Base-by-base conservation (phyloP, 2,113 vertebrate species). In the Fregata magnificens region DNA sequence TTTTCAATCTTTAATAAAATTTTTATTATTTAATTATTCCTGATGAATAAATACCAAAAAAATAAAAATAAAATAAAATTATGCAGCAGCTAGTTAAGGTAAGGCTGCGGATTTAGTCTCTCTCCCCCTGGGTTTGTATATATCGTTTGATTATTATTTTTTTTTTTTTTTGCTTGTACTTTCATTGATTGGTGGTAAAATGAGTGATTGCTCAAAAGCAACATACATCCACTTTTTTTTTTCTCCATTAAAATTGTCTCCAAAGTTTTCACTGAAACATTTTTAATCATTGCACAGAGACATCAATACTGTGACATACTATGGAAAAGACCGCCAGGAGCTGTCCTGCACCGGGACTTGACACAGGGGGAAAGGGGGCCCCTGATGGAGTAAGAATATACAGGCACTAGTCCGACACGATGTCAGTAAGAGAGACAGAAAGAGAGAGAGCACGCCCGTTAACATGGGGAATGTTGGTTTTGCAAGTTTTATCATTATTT, bases 11-110 rank as follows among this genome's bases (percentile, higher is more conserved):
- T 98, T 98, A 98, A 99, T 99, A 99, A 99, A 99, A 98, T 96
- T 98, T 98, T 98, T 94, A 93, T 98, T 98, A 98, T 98, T 98
- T 98, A 97, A 98, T 98, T 97, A 93, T 96, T 99, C 98, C 98
- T 98, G 98, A 98, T 99, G 99, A 99, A 99, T 99, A 99, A 99
- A 99, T 99, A 99, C 98, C 98, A 99, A 98, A 98, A 98, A 97
- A 98, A 98, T 98, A 98, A 98, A 96, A 98, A 99, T 98, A 99
- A 99, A 98, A 96, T 98, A 97, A 97, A 97, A 95, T 97, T 98
- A 98, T 98, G 98, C 98, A 98, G 98, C 98, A 98, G 98, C 98
- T 98, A 97, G 98, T 98, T 97, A 97, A 96, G 98, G 98, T 99
- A 98, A 98, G 98, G 99, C 99, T 99, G 98, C 98, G 96, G 98